Base-by-base conservation (phyloP, 2,888 invertebrate genomes). In the Seladonia tumulorum region DNA sequence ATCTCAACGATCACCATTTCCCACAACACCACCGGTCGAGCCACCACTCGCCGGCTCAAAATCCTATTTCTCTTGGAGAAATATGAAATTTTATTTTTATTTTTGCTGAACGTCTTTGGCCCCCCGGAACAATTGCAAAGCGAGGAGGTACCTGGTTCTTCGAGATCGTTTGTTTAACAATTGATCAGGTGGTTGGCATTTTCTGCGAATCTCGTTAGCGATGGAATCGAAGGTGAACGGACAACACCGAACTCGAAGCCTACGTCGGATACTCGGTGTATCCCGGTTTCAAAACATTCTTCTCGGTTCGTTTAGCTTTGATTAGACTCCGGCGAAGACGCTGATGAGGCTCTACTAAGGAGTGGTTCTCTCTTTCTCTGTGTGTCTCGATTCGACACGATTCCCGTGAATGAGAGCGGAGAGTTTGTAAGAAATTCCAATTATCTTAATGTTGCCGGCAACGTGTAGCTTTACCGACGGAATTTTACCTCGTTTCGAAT, bases 221-320 rank as follows among this genome's bases (percentile, higher is more conserved):
- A 60, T 35, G 29, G 39, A 63, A 45, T 35, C 42, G 72, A 47
- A 72, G 60, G 79, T 35, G 45, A 79, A 72, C 25, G 49, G 71
- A 53, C 53, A 57, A 53, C 53, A 57, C 18, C 45, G 45, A 16
- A 45, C 35, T 35, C 22, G 25, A 25, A n/a, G 39, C 8, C 1
- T 22, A 16, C n/a, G 39, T 5, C 18, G 53, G 53, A 35, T 35
- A 66, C 49, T 45, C 72, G 39, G 71, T 81, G 71, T 81, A 29
- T 72, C 72, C 42, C 22, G 63, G 49, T 49, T 57, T 78, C 53
- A 71, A 70, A 74, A 73, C 66, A 74, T 74, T 75, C 53, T 76
- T 76, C 75, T 75, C 88, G 86, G 83, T 82, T 81, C 75, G 85
- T 83, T 68, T 72, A 57, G 71, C 79, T 63, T 76, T 72, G 82